phyloP scores from a whole-genome alignment of 2,113 vertebrate genomes.

The Pitta sordida region DNA sequence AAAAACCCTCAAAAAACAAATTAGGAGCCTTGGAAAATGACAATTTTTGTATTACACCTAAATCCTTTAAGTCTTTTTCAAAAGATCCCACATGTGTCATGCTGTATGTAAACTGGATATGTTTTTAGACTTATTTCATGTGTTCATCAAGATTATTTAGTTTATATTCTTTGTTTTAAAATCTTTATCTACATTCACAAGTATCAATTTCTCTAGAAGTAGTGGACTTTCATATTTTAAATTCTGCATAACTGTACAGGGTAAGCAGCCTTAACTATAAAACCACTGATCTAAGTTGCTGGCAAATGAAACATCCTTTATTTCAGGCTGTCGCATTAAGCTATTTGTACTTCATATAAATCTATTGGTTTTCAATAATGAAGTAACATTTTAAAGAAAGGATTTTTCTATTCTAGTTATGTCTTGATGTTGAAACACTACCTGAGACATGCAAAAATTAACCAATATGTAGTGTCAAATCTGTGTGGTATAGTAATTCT shows the following conservation, averaged over 20 bases:
- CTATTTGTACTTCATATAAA: neutral
- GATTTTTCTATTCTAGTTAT: neutral
- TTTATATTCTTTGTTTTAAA: constrained; percentile 26
- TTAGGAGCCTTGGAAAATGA: neutral
- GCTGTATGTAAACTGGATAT: neutral
- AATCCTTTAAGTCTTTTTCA: neutral
- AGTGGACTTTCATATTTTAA: neutral
- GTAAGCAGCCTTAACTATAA: neutral
- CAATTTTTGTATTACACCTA: neutral
- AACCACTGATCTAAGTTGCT: neutral
- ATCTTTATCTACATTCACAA: neutral
- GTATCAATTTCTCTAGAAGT: constrained; percentile 18
- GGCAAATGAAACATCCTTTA: neutral
- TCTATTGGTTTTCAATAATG: neutral
- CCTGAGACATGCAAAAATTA: neutral
- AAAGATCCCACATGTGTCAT: neutral
- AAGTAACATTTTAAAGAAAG: neutral
- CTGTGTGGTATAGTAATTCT: neutral
- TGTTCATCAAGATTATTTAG: neutral
- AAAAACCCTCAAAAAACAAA: neutral
- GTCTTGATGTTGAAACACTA: neutral
- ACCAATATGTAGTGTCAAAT: neutral
- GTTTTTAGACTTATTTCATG: neutral
- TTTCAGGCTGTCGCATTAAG: neutral
- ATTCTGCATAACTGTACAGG: neutral